Conservation (phyloP, 2,797 vertebrate genomes). For the Petrocephalus sullivani region DNA sequence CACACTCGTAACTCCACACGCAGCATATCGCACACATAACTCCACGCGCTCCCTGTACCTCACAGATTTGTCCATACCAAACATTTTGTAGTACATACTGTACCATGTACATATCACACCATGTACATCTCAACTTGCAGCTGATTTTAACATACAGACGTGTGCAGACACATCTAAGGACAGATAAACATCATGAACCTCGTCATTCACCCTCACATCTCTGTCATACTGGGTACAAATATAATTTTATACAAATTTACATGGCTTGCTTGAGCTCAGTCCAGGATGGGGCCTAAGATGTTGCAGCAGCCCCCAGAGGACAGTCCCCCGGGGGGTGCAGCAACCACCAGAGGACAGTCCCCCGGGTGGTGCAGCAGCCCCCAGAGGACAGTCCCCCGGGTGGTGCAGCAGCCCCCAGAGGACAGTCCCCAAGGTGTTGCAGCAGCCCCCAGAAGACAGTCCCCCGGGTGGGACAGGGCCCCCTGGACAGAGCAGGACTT, state of each 20-base stretch:
- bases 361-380: background rate
- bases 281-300: background rate
- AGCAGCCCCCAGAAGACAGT: background rate
- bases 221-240: constrained; percentile 45
- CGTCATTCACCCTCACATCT: constrained; percentile 38
- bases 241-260: constrained; percentile 18
- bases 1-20: constrained; percentile 28
- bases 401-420: background rate
- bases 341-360: background rate
- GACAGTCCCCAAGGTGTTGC: background rate
- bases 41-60: constrained; percentile 14
- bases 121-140: background rate
- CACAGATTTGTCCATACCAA: background rate
- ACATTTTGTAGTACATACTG: background rate
- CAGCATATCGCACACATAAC: constrained; percentile 31
- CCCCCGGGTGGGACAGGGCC: background rate
- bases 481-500: background rate
- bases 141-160: background rate
- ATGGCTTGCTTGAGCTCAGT: background rate
- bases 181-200: constrained; percentile 5
- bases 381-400: background rate
- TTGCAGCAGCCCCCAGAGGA: background rate
- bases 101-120: background rate
- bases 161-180: background rate
- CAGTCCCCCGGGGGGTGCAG: background rate